Conservation (phyloP, 2,113 vertebrate genomes). For the Xiphias gladius region DNA sequence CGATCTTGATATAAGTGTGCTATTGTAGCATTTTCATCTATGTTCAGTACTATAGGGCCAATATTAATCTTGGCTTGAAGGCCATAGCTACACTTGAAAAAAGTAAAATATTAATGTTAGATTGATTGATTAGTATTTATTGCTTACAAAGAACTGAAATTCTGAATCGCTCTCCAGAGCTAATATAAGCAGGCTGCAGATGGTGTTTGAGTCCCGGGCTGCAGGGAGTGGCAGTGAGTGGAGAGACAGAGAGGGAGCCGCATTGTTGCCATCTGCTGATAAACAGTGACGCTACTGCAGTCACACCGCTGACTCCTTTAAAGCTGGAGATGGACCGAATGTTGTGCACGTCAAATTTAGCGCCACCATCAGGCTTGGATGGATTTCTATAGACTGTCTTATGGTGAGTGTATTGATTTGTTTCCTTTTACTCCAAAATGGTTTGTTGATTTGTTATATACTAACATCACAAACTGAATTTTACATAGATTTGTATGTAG, state of each 20-base stretch:
- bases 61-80: too few species aligned
- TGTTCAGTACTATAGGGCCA: too few species aligned
- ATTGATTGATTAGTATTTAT: background rate
- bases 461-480: too few species aligned
- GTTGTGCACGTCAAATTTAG: too few species aligned
- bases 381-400: too few species aligned
- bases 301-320: background rate
- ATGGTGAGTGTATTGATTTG: too few species aligned
- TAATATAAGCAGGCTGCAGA: constrained; percentile 9
- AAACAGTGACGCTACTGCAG: constrained; percentile 2
- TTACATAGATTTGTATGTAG: too few species aligned
- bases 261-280: constrained; percentile 42
- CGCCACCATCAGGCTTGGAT: too few species aligned
- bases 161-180: background rate
- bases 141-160: background rate
- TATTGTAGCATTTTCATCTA: too few species aligned
- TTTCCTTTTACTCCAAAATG: too few species aligned
- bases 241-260: background rate
- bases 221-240: constrained; percentile 18
- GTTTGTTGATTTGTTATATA: too few species aligned
- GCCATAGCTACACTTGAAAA: background rate
- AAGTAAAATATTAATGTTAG: background rate
- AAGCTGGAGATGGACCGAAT: background rate
- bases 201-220: constrained; percentile 9
- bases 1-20: too few species aligned